Conservation (phyloP, 2,888 invertebrate species). For the Megalurothrips usitatus region DNA sequence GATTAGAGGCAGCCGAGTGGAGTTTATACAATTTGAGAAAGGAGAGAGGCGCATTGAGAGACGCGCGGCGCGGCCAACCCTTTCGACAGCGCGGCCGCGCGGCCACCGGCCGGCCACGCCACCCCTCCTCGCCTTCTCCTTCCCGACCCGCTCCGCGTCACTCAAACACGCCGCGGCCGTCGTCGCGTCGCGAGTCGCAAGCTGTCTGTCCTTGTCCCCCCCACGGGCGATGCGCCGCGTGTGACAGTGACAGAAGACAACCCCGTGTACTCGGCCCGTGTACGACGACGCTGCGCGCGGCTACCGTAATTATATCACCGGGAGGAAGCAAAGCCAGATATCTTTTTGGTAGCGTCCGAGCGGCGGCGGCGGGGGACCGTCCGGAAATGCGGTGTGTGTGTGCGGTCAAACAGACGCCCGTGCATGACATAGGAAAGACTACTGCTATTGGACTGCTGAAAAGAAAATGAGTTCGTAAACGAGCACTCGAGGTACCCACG, state of each 20-base stretch:
- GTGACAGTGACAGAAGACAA: neutral
- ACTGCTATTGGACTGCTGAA: too few species aligned
- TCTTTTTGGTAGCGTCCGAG: too few species aligned
- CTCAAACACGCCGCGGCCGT: neutral
- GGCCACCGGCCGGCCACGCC: neutral
- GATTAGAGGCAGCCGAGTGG: conserved; percentile 4
- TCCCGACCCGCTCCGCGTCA: too few species aligned
- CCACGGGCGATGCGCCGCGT: neutral
- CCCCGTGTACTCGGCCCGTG: neutral
- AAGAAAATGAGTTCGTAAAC: too few species aligned
- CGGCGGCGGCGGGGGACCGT: too few species aligned
- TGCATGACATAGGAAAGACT: too few species aligned
- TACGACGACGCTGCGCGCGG: neutral
- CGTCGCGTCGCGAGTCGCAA: neutral
- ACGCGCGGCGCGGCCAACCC: neutral
- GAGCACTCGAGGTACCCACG: too few species aligned
- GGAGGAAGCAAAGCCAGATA: neutral
- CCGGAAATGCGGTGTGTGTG: too few species aligned
- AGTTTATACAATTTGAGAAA: conserved; percentile 2
- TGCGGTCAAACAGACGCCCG: too few species aligned
- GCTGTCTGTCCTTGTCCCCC: neutral
- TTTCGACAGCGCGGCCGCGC: neutral
- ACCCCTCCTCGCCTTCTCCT: too few species aligned
- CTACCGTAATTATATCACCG: neutral
- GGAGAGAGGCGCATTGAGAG: neutral